These are phyloP conservation scores for Hylyphantes graminicola DNA, from an alignment of 1,140 invertebrate species.

Conservation along the genomic window DNA sequence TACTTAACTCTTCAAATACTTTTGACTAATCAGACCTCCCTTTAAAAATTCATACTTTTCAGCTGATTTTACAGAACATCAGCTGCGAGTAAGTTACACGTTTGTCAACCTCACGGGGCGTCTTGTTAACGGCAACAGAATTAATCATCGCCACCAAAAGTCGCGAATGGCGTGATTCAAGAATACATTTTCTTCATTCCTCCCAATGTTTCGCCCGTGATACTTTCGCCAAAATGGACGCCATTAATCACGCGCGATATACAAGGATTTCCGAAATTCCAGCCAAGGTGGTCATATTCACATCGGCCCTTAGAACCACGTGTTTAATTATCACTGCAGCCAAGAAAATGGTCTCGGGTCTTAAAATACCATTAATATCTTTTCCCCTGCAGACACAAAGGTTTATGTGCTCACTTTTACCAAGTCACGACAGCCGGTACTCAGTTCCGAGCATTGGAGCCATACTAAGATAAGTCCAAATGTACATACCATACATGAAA, in stretches of 20 bases:
- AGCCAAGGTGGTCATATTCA: slow-evolving; percentile 1
- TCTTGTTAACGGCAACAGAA: slow-evolving; percentile 13
- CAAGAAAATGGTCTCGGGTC: neutral
- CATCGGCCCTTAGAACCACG: neutral
- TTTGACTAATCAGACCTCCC: too few species aligned
- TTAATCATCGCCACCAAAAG: slow-evolving; percentile 21
- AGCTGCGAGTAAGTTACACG: too few species aligned
- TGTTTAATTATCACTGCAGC: slow-evolving; percentile 14
- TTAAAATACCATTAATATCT: slow-evolving; percentile 20
- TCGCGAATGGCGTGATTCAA: neutral
- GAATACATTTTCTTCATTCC: slow-evolving; percentile 20
- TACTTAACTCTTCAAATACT: too few species aligned
- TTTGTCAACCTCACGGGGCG: neutral
- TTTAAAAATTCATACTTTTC: too few species aligned
- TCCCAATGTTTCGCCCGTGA: neutral
- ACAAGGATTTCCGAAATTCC: slow-evolving; percentile 28
- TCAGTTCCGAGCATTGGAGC: neutral
- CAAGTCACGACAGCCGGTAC: neutral
- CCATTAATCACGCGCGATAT: slow-evolving; percentile 28
- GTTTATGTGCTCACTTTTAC: slow-evolving; percentile 15
- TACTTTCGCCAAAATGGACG: slow-evolving; percentile 1
- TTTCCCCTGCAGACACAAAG: neutral
- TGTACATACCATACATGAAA: too few species aligned
- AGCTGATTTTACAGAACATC: too few species aligned
- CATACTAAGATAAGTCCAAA: too few species aligned